phyloP scores from a whole-genome alignment of 2,888 invertebrate species.

The Hydraecia micacea region DNA sequence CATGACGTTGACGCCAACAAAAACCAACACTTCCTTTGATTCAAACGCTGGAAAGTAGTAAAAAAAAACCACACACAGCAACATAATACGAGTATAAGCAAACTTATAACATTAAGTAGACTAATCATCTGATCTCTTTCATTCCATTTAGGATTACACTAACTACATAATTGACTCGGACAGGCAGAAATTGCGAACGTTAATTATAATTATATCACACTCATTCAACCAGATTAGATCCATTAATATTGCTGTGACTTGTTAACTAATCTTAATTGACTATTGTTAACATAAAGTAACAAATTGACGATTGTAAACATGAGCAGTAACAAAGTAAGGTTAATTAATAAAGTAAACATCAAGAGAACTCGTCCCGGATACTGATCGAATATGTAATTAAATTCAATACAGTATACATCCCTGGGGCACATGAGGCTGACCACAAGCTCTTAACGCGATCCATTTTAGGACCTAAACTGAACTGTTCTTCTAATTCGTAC shows the following conservation, averaged over 20 bases:
- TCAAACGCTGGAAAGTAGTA: not conserved
- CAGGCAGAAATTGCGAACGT: not conserved
- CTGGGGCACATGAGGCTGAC: too few relatives aligned
- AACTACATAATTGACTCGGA: not conserved
- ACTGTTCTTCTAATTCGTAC: too few relatives aligned
- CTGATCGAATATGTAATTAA: conserved; percentile 8
- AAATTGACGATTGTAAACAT: not conserved
- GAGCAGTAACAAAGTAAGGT: not conserved
- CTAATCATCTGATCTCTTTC: not conserved
- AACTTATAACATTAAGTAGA: not conserved
- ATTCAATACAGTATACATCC: not conserved
- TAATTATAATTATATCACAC: not conserved
- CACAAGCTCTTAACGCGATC: too few relatives aligned
- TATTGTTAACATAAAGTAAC: not conserved
- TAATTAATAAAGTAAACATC: conserved; percentile 5
- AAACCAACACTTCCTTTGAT: not conserved
- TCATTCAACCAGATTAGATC: not conserved
- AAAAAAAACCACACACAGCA: not conserved
- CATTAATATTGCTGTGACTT: not conserved
- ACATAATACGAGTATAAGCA: not conserved
- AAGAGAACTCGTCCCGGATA: not conserved
- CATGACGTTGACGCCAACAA: not conserved
- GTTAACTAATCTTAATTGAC: not conserved
- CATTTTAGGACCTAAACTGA: too few relatives aligned
- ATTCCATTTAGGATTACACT: not conserved